These are phyloP conservation scores for Ylistrum balloti DNA, from an alignment of 1,140 invertebrate species.

Conservation along the genomic window DNA sequence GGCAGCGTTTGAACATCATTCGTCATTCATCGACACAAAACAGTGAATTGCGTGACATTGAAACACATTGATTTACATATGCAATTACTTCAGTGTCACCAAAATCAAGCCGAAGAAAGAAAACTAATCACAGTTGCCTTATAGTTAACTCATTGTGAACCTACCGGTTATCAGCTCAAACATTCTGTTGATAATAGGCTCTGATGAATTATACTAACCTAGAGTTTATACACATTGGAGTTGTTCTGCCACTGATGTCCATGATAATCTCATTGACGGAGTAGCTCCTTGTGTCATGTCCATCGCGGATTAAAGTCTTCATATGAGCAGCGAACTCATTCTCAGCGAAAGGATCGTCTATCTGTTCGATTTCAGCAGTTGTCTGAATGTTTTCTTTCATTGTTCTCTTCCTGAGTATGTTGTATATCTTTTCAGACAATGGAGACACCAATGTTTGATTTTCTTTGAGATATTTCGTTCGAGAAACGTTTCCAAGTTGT, in stretches of 20 bases:
- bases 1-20: too few relatives aligned
- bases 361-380: background rate
- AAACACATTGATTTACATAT: too few relatives aligned
- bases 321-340: background rate
- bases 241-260: background rate
- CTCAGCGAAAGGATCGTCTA: background rate
- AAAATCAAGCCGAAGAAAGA: too few relatives aligned
- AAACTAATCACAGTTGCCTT: too few relatives aligned
- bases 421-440: background rate
- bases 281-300: background rate
- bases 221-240: background rate
- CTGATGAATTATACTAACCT: background rate
- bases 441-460: background rate
- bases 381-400: constrained; percentile 10
- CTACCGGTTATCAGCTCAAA: too few relatives aligned
- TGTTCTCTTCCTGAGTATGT: constrained; percentile 1
- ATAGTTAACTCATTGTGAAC: too few relatives aligned
- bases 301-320: background rate
- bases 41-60: too few relatives aligned
- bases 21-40: too few relatives aligned
- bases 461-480: background rate
- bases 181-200: too few relatives aligned
- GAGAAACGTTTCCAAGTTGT: background rate
- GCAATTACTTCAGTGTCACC: too few relatives aligned
- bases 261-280: background rate